Conservation (phyloP, 2,888 invertebrate genomes). For the Xestia xanthographa region DNA sequence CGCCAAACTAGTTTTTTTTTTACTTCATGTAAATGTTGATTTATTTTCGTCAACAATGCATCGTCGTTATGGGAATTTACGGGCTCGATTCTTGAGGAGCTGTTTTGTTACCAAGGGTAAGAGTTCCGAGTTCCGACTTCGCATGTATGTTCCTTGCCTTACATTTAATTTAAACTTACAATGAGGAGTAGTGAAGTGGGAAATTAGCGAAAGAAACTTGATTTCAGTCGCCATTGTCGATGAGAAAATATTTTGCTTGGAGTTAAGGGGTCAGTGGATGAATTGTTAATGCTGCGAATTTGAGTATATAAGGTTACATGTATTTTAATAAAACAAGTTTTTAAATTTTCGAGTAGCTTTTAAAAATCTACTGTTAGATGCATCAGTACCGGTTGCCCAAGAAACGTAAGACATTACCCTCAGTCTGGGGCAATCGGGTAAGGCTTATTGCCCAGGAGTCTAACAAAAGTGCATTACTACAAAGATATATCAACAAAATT, state of each 20-base stretch:
- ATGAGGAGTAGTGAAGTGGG: conserved; percentile 78
- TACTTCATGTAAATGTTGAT: conserved; percentile 87
- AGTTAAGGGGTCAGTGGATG: conserved; percentile 67
- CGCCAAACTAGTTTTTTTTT: conserved; percentile 86
- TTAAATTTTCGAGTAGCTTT: conserved; percentile 8
- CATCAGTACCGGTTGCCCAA: neutral
- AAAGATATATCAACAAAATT: conserved; percentile 14
- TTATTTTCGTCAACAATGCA: conserved; percentile 89
- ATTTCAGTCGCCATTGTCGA: conserved; percentile 68
- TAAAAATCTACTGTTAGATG: neutral
- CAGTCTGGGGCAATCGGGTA: neutral
- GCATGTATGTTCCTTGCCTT: conserved; percentile 67
- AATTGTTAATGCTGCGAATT: conserved; percentile 44
- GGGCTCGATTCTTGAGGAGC: conserved; percentile 74
- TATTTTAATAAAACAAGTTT: conserved; percentile 49
- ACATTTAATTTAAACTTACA: conserved; percentile 73
- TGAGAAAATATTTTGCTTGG: conserved; percentile 75
- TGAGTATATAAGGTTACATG: conserved; percentile 39
- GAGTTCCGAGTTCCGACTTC: conserved; percentile 67
- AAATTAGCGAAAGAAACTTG: conserved; percentile 76
- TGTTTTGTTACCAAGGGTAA: conserved; percentile 76
- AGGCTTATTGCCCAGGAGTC: neutral
- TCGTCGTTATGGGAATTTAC: conserved; percentile 86
- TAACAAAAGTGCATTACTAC: neutral
- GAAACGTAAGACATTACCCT: neutral